These are phyloP conservation scores for Acropora yongei DNA, from an alignment of 64 coral and sea anemone genomes.

Conservation along the genomic window DNA sequence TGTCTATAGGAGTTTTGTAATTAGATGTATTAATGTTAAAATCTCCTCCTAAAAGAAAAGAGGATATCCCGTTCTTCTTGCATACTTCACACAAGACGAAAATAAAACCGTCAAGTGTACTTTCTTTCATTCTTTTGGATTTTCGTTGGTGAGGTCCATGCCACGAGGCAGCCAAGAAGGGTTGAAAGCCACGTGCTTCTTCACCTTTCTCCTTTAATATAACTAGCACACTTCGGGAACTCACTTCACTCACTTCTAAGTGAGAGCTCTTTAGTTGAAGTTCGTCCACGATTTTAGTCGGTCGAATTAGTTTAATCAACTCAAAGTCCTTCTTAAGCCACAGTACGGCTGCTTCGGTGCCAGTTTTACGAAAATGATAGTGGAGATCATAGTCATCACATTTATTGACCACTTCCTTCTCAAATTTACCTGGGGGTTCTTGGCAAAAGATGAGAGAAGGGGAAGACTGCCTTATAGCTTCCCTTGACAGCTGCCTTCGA, in stretches of 20 bases:
- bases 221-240: not conserved
- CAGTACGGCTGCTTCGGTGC: not conserved
- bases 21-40: not conserved
- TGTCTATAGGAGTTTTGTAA: not conserved
- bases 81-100: not conserved
- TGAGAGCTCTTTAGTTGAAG: not conserved
- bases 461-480: not conserved
- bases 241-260: not conserved
- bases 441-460: conserved; percentile 11
- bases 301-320: not conserved
- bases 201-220: not conserved
- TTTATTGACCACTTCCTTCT: not conserved
- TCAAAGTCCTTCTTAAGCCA: not conserved
- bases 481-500: not conserved
- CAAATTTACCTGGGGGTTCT: not conserved
- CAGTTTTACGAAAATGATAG: not conserved
- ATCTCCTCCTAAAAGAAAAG: conserved; percentile 1
- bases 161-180: conserved; percentile 1
- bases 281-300: not conserved
- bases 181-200: not conserved
- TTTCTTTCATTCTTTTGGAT: not conserved
- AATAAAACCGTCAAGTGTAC: not conserved
- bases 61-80: not conserved
- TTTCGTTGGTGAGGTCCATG: not conserved
- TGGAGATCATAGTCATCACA: not conserved